Evolutionary conservation across 2,888 invertebrate species (phyloP), one percentile per base, ranked within the genome.

Genomic region (Geophilus truncorum): DNA sequence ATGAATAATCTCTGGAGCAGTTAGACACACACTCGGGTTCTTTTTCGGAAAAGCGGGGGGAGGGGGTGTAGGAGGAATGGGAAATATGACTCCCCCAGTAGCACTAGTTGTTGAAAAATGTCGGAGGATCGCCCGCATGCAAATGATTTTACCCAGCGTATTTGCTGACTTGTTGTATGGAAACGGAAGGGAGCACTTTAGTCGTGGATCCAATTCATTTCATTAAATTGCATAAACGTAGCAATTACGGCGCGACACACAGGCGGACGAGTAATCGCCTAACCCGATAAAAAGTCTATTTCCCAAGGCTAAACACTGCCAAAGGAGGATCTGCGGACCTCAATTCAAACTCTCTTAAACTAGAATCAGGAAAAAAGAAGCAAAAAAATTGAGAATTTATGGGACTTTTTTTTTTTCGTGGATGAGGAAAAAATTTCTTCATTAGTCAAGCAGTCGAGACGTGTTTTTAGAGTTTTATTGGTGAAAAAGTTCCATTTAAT

Each of bases 181-280:
- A 62, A 62, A 62, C 57, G 57, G 57, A 62, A 62, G 23, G 57
- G 21, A 62, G 57, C 57, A 62, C 57, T 62, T 62, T 62, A 62
- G 57, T 62, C 57, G 57, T 21, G 21, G 57, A 62, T 62, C 57
- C 57, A 62, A 62, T 62, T 62, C 57, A 62, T 62, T 62, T 62
- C 57, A 62, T 62, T 62, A 62, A 62, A 62, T 62, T 62, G 57
- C 57, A 62, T 62, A 62, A 62, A 62, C 57, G 57, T 62, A 23
- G 57, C 57, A 62, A 62, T 62, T 62, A 62, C 57, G 57, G n/a
- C 57, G 57, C 57, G 57, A 62, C 57, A 23, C 23, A n/a, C 23
- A 23, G 57, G 57, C 57, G 6, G 57, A 62, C 57, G 57, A 62
- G 57, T 62, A 62, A 62, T 62, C 57, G 57, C 21, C 57, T 62